Conservation (phyloP, 2,797 vertebrate species). For the Pithecia hirsuta region DNA sequence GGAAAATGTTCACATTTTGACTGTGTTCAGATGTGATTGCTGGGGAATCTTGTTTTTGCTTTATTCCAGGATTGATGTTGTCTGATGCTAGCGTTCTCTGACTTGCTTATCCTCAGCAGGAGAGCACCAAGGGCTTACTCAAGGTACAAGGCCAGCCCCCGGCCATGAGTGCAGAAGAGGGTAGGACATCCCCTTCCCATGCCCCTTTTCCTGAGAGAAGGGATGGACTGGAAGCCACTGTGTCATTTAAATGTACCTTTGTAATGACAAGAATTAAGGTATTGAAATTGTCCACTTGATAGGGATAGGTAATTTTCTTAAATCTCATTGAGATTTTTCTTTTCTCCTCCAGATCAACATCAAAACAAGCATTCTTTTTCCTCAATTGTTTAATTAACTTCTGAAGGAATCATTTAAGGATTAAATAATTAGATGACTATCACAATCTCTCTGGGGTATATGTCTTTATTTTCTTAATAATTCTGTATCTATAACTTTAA, state of each 20-base stretch:
- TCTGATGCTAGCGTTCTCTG: neutral
- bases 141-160: neutral
- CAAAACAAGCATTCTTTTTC: neutral
- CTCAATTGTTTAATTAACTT: neutral
- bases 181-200: neutral
- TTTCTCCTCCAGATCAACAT: neutral
- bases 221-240: too few species aligned
- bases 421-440: neutral
- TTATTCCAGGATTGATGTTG: neutral
- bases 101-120: neutral
- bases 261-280: neutral
- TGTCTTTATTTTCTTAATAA: neutral
- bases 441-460: neutral
- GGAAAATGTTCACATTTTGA: neutral
- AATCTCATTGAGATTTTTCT: neutral
- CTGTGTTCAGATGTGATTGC: neutral
- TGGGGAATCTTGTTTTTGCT: neutral
- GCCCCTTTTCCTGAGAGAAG: rapidly evolving
- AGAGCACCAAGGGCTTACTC: neutral
- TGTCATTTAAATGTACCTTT: neutral
- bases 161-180: neutral
- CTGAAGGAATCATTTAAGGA: neutral
- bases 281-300: neutral
- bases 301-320: neutral
- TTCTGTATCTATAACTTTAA: neutral